phyloP scores from a whole-genome alignment of 2,888 invertebrate genomes.

The Volucella inflata region DNA sequence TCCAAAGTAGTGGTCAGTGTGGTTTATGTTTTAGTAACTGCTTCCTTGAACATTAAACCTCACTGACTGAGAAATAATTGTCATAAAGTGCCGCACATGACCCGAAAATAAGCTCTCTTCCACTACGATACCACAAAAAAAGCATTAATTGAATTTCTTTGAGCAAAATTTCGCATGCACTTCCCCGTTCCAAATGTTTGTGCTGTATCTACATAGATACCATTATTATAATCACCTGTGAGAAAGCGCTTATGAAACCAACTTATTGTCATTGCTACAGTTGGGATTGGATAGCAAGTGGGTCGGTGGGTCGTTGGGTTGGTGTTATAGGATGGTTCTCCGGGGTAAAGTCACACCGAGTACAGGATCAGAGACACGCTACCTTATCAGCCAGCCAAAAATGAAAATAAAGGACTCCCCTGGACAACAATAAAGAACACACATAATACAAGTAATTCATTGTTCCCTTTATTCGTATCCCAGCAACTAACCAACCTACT shows the following conservation, averaged over 20 bases:
- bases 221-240: slow-evolving; percentile 28
- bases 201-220: not conserved
- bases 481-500: not conserved
- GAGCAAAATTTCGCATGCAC: not conserved
- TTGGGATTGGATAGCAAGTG: not conserved
- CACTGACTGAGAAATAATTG: not conserved
- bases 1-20: too few species aligned
- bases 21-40: too few species aligned
- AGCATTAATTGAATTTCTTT: slow-evolving; percentile 18
- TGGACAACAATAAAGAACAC: slow-evolving; percentile 38
- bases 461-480: slow-evolving; percentile 21
- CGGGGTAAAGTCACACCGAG: slow-evolving; percentile 6
- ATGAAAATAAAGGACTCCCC: slow-evolving; percentile 27
- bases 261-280: slow-evolving; percentile 31
- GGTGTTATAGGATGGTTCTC: too few species aligned
- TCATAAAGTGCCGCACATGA: not conserved
- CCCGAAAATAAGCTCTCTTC: not conserved
- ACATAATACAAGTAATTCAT: slow-evolving; percentile 53
- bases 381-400: slow-evolving; percentile 16
- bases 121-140: not conserved
- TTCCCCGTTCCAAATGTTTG: not conserved
- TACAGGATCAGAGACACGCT: slow-evolving; percentile 3
- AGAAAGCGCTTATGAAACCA: slow-evolving; percentile 25
- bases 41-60: too few species aligned
- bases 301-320: not conserved